phyloP scores from a whole-genome alignment of 2,113 vertebrate genomes.

The Ranitomeya imitator region DNA sequence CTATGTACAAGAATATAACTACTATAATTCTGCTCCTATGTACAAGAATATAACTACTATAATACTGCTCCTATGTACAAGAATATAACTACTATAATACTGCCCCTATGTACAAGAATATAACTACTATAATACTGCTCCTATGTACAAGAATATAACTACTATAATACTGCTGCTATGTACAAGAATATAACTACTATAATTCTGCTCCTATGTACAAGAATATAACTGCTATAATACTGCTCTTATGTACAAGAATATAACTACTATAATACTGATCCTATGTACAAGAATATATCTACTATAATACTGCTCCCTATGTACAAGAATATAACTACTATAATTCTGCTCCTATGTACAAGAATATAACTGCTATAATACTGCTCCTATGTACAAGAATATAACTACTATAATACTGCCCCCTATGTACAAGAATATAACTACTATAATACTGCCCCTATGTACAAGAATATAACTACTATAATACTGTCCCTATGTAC shows the following conservation, averaged over 20 bases:
- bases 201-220: constrained; percentile 1
- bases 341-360: neutral
- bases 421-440: neutral
- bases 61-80: too few species aligned
- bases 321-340: neutral
- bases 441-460: neutral
- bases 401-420: constrained; percentile 10
- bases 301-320: neutral
- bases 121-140: too few species aligned
- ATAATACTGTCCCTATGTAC: neutral
- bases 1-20: too few species aligned
- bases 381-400: neutral
- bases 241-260: neutral
- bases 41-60: too few species aligned
- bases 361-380: constrained; percentile 3
- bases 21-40: too few species aligned
- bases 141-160: neutral
- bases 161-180: neutral
- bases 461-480: neutral
- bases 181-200: constrained; percentile 6
- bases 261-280: neutral
- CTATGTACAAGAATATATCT: neutral
- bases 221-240: neutral
- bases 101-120: too few species aligned
- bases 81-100: too few species aligned